These are phyloP conservation scores for Ephydatia muelleri DNA, from an alignment of 37 sponge, comb jelly and placozoan species.

Conservation along the genomic window DNA sequence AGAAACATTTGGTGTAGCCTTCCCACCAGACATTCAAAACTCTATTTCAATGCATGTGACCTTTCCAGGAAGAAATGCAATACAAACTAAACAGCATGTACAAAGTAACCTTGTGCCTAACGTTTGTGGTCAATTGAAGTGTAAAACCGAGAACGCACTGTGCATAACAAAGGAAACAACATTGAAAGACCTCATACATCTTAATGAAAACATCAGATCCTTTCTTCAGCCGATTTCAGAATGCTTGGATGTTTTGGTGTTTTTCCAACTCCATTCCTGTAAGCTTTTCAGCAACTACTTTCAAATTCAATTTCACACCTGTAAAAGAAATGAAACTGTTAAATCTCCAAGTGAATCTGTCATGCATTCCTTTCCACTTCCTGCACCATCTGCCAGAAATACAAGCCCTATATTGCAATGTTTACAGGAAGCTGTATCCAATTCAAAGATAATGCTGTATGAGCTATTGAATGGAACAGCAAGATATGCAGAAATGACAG, in stretches of 20 bases:
- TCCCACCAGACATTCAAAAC: constrained; percentile 27
- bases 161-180: constrained; percentile 8
- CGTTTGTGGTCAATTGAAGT: constrained; percentile 23
- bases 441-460: constrained; percentile 38
- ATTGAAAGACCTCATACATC: constrained; percentile 2
- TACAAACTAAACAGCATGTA: too few relatives aligned
- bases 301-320: constrained; percentile 11
- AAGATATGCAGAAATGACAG: constrained; percentile 49
- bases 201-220: neutral
- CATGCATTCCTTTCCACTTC: neutral
- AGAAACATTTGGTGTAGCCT: constrained; percentile 31
- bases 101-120: neutral
- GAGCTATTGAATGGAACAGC: constrained; percentile 58
- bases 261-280: constrained; percentile 58
- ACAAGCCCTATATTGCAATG: neutral
- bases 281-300: constrained; percentile 66
- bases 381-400: neutral
- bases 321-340: neutral
- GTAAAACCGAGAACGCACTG: constrained; percentile 21
- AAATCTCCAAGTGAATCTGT: neutral
- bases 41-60: constrained; percentile 18
- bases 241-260: constrained; percentile 40
- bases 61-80: constrained; percentile 36
- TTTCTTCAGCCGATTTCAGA: constrained; percentile 40
- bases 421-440: constrained; percentile 27